Evolutionary conservation across 2,797 vertebrate genomes (phyloP), one percentile per base, ranked within the genome.

Genomic region (Muraenolepis orangiensis): DNA sequence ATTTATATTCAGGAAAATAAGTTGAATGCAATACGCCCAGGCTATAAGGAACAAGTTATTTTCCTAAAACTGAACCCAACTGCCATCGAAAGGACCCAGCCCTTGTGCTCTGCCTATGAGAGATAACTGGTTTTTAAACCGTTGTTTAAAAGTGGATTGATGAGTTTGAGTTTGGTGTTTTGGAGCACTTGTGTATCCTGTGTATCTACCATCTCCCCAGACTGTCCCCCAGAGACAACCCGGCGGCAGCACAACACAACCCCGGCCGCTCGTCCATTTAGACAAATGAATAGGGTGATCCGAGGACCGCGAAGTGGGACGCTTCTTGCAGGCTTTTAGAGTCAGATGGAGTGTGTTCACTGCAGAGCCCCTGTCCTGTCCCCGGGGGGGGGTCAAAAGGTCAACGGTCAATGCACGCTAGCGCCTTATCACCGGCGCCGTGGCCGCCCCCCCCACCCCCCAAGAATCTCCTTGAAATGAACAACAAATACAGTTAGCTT

Each of bases 201-300:
- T 81, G 81, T 36, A 84, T 80, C 79, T 80, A 85, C 78, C 85
- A 80, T 82, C n/a, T n/a, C 74, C 79, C 85, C 67, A 79, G 66
- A 32, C 71, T 51, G 72, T 51, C 76, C 86, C 86, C 80, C 72
- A 36, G 86, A 89, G 91, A 89, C 81, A 34, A 4, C 3, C 3
- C 16, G 2, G 16, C 74, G 70, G 71, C 76, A 82, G 80, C 72
- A 30, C 78, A 81, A 84, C 84, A 74, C 32, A 34, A 34, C 78
- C 78, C 80, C 51, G 78, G 72, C 82, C 30, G 76, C 86, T 70
- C 81, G 75, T 91, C 89, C 87, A 89, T 91, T 93, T 90, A 90
- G 85, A 89, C 85, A 91, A 93, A 93, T 93, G 85, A 93, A 93
- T 93, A 91, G 92, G 80, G 77, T 82, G 86, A 64, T 74, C 78